phyloP scores from a whole-genome alignment of 2,797 vertebrate genomes.

The Saxicola maurus region DNA sequence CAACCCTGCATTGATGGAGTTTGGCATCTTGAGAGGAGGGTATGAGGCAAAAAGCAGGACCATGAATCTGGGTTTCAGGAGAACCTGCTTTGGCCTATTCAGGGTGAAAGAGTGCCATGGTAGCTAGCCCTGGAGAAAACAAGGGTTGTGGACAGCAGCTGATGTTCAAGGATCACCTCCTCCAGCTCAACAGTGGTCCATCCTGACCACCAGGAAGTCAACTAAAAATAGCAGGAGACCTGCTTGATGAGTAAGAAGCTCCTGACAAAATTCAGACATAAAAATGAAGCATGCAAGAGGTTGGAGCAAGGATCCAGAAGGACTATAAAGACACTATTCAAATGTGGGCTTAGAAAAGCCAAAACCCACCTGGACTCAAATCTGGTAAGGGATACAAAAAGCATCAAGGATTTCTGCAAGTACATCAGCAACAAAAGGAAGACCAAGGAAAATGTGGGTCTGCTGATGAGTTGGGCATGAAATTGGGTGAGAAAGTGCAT shows the following conservation, averaged over 20 bases:
- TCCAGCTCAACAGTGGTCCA: not conserved
- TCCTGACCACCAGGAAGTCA: not conserved
- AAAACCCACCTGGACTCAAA: not conserved
- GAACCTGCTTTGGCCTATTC: not conserved
- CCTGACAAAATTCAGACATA: not conserved
- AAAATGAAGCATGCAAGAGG: not conserved
- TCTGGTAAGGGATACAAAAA: not conserved
- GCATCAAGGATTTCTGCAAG: not conserved
- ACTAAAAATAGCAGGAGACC: not conserved
- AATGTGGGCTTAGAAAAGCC: not conserved
- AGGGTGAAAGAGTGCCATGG: not conserved
- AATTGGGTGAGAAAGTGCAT: not conserved
- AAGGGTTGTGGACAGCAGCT: accelerated
- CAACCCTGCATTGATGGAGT: not conserved
- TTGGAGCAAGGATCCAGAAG: not conserved
- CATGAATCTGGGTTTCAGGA: not conserved
- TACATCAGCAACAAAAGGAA: not conserved
- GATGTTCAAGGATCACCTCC: not conserved
- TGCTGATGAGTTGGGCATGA: not conserved
- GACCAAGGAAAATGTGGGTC: not conserved
- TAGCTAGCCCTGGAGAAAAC: accelerated
- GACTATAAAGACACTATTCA: not conserved
- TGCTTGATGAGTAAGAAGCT: not conserved
- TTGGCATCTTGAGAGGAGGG: not conserved
- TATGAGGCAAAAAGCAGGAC: not conserved